Evolutionary conservation across 35 echinoderm and acorn worm genomes (phyloP), one percentile per base, ranked within the genome.

Genomic region (Ophiothrix spiculata): DNA sequence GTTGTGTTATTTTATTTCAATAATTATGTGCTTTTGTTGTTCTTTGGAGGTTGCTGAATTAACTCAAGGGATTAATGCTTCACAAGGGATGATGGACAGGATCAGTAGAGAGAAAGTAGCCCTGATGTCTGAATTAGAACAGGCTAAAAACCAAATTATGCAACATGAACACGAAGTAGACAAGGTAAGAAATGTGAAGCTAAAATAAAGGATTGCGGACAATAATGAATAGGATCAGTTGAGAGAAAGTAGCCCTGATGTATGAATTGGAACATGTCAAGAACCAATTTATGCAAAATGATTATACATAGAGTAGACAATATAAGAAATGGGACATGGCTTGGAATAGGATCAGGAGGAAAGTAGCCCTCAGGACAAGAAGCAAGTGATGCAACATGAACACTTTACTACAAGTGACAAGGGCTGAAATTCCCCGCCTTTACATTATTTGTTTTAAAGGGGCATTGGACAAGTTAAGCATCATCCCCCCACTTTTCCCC

Each of bases 231-330:
- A n/a, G n/a, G n/a, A 79, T 94, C 1, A 89, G 64, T 25, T 90
- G 89, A 84, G 96, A 99, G 37, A 94, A 99, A 28, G 89, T 89
- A 1, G 78, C 75, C 54, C 6, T 99, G 29, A 38, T 33, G 64
- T 86, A 89, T 16, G 96, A 94, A 75, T 33, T 99, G 33, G 96
- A 99, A 33, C 81, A 88, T 56, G 78, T 82, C 39, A 99, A 94
- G 74, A 87, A 75, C 64, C 89, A 89, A 63, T 80, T 99, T 29
- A 94, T 83, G 82, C 77, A 99, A 37, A 64, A 92, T 64, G 87
- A 87, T n/a, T n/a, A n/a, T n/a, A n/a, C n/a, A n/a, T n/a, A n/a
- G n/a, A n/a, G n/a, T n/a, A n/a, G n/a, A n/a, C n/a, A n/a, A n/a
- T n/a, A n/a, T n/a, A n/a, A n/a, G n/a, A n/a, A n/a, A n/a, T n/a